A percentile compares a stretch with the other conserved stretches of the same genome.
Conservation (phyloP, 53 echinoderm and acorn worm genomes). For the Antedon mediterranea region DNA sequence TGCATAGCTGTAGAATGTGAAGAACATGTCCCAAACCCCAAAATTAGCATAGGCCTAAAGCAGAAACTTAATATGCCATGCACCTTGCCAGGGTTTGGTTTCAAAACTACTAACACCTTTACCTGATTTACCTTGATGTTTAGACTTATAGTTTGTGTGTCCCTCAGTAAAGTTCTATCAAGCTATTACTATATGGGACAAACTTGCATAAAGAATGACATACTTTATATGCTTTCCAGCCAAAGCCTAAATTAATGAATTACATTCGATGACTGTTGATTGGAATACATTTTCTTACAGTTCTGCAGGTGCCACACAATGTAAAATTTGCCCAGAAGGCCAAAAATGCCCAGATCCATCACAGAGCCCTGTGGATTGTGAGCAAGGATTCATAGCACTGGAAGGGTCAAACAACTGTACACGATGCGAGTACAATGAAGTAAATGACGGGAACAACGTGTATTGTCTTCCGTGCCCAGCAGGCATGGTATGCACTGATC, state of each 20-base stretch:
- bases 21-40: no score
- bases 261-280: not conserved
- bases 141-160: no score
- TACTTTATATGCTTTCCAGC: not conserved
- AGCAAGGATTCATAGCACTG: conserved; percentile 63
- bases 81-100: no score
- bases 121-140: no score
- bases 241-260: not conserved
- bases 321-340: conserved; percentile 69
- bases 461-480: conserved; percentile 78
- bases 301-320: conserved; percentile 27
- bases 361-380: conserved; percentile 34
- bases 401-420: conserved; percentile 73
- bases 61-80: no score
- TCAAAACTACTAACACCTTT: no score
- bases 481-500: conserved; percentile 61
- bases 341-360: conserved; percentile 63
- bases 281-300: conserved; percentile 6
- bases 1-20: no score
- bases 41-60: no score
- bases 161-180: no score
- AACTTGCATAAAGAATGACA: not conserved
- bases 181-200: not conserved
- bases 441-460: conserved; percentile 50
- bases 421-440: conserved; percentile 59